phyloP scores from a whole-genome alignment of 2,888 invertebrate species.

The Ligdia adustata region DNA sequence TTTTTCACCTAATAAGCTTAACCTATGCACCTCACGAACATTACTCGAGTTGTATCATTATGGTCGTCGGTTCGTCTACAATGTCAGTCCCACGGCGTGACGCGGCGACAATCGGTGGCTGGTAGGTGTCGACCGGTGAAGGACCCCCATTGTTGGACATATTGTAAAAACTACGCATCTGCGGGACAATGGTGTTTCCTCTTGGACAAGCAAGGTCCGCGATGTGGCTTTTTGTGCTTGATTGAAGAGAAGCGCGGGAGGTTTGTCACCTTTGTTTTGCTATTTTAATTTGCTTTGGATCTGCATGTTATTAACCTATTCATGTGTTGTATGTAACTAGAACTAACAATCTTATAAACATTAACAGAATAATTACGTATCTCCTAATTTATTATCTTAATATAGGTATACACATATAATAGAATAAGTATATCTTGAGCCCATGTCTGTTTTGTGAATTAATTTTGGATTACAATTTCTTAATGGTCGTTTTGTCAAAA shows the following conservation, averaged over 20 bases:
- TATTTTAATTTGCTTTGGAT: conserved; percentile 13
- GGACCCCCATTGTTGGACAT: conserved; percentile 53
- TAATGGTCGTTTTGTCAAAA: too few relatives aligned
- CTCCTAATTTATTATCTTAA: too few relatives aligned
- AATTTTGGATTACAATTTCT: too few relatives aligned
- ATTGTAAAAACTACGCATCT: conserved; percentile 6
- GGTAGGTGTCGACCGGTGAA: conserved; percentile 37
- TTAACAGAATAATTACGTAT: too few relatives aligned
- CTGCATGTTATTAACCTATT: conserved; percentile 10
- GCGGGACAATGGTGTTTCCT: conserved; percentile 55
- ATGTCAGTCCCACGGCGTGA: conserved; percentile 75
- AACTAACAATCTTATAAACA: too few relatives aligned
- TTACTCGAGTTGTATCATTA: conserved; percentile 12
- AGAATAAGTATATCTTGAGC: too few relatives aligned
- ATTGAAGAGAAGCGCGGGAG: conserved; percentile 26
- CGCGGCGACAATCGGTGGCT: conserved; percentile 41
- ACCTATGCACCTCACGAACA: conserved; percentile 22
- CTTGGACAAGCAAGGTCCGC: conserved; percentile 38
- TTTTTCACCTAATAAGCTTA: conserved; percentile 11
- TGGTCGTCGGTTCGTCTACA: conserved; percentile 44
- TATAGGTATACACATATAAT: too few relatives aligned
- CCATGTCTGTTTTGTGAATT: too few relatives aligned
- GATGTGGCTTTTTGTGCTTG: conserved; percentile 36
- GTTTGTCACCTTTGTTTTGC: conserved; percentile 25
- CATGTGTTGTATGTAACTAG: too few relatives aligned